Evolutionary conservation across 2,888 invertebrate genomes (phyloP).

Genomic region (Mythimna vitellina): DNA sequence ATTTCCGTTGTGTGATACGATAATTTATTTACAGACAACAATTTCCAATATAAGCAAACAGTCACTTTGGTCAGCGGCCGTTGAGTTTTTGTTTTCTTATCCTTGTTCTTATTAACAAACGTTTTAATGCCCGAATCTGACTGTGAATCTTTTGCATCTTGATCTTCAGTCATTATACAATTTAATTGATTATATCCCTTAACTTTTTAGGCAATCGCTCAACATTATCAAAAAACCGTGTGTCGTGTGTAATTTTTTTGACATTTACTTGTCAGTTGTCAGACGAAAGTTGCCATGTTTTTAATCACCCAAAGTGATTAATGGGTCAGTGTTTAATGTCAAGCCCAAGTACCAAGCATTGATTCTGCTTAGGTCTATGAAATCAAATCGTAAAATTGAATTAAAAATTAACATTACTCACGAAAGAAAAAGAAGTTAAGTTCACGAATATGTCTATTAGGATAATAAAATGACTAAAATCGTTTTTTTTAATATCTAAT

Average conservation of each 20-base stretch:
- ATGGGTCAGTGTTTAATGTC: no score
- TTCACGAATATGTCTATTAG: no score
- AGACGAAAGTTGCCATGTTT: conserved; percentile 22
- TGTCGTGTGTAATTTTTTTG: conserved; percentile 76
- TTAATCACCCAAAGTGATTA: conserved; percentile 20
- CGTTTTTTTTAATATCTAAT: no score
- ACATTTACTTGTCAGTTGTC: conserved; percentile 64
- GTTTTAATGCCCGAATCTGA: conserved; percentile 87
- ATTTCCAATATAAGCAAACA: conserved; percentile 61
- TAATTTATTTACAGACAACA: conserved; percentile 63
- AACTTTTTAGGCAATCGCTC: conserved; percentile 68
- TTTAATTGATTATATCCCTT: conserved; percentile 69
- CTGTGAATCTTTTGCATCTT: conserved; percentile 89
- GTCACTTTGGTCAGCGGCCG: conserved; percentile 93
- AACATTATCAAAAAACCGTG: conserved; percentile 80
- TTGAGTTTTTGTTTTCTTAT: conserved; percentile 91
- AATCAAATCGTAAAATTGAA: neutral
- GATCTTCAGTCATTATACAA: conserved; percentile 90
- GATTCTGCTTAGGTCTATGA: no score
- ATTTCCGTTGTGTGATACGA: conserved; percentile 41
- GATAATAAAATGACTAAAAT: no score
- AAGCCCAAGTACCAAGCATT: no score
- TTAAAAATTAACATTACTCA: neutral
- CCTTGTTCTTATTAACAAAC: conserved; percentile 88
- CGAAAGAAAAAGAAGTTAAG: neutral